Evolutionary conservation across 2,797 vertebrate species (phyloP), one percentile per base, ranked within the genome.

Genomic region (Centropyge bicolor): DNA sequence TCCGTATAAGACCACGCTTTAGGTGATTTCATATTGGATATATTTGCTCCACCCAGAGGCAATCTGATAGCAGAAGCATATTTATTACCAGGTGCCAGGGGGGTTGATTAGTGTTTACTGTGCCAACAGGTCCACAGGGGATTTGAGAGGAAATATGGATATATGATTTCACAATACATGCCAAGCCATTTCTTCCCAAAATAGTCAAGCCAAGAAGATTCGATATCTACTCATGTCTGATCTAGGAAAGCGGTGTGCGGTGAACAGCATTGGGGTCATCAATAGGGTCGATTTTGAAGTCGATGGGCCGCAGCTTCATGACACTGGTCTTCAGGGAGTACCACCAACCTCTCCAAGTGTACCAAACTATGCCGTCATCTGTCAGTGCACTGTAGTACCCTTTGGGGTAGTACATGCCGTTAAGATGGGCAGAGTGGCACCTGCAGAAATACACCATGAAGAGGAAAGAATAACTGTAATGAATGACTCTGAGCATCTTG

Each of bases 271-370:
- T 95, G 65, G 90, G 89, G 78, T 96, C 93, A 56, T 86, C 62
- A 20, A 1, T 5, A 1, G 70, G 83, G 52, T 86, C 70, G 0
- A 67, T 75, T 61, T 76, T 81, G 66, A 97, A 97, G 66, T 92
- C 86, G 13, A 60, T 80, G 43, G 97, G 97, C 70, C 97, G 95
- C 83, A 99, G 93, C 94, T 98, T 98, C 97, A 99, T 98, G 82
- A 96, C 86, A 57, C 95, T 96, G 13, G 95, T 96, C 93, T 97
- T 98, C 78, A 99, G 91, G 22, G 98, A 99, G 90, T 99, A 99
- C 98, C 98, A 99, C 97, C 97, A 99, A 9, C 98, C 98, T 31
- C 92, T 97, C 98, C 98, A 99, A 3, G 96, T 95, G 88, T 96
- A 97, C 98, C 98, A 99, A 49, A 99, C 94, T 16, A 99, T 72